Conservation (phyloP, 1,140 invertebrate genomes). For the Ceratina calcarata region DNA sequence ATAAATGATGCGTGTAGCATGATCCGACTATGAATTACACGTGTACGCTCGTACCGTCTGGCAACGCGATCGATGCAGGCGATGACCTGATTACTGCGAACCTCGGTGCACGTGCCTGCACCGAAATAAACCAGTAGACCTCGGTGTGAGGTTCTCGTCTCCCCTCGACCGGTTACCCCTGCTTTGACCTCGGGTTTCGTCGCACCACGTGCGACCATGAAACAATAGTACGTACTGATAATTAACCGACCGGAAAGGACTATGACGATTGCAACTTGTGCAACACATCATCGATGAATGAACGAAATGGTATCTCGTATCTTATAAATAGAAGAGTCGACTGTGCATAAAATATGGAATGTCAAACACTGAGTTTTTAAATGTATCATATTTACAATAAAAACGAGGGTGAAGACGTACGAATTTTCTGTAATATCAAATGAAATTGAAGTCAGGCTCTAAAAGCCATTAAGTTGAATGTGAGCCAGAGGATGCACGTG, state of each 20-base stretch:
- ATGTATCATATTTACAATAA: too few species aligned
- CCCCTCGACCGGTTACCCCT: conserved; percentile 30
- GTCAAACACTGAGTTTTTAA: too few species aligned
- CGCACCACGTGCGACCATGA: conserved; percentile 33
- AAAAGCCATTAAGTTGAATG: conserved; percentile 7
- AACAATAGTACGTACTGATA: conserved; percentile 21
- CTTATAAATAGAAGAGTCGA: too few species aligned
- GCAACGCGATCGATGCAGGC: conserved; percentile 62
- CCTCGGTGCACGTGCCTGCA: conserved; percentile 61
- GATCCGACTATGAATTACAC: conserved; percentile 23
- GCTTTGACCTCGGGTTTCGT: conserved; percentile 34
- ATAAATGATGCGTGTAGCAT: background rate
- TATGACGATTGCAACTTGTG: too few species aligned
- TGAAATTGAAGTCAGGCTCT: background rate
- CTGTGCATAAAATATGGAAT: too few species aligned
- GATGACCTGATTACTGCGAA: conserved; percentile 63
- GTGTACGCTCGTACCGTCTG: conserved; percentile 29
- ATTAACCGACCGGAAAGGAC: background rate
- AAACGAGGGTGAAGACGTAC: too few species aligned
- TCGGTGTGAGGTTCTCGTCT: conserved; percentile 25
- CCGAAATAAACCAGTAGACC: conserved; percentile 57
- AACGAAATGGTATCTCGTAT: background rate
- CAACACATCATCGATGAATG: background rate
- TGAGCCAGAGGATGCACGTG: background rate
- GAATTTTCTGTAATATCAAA: background rate